phyloP scores from a whole-genome alignment of 2,888 invertebrate species.

The Coenonympha glycerion region DNA sequence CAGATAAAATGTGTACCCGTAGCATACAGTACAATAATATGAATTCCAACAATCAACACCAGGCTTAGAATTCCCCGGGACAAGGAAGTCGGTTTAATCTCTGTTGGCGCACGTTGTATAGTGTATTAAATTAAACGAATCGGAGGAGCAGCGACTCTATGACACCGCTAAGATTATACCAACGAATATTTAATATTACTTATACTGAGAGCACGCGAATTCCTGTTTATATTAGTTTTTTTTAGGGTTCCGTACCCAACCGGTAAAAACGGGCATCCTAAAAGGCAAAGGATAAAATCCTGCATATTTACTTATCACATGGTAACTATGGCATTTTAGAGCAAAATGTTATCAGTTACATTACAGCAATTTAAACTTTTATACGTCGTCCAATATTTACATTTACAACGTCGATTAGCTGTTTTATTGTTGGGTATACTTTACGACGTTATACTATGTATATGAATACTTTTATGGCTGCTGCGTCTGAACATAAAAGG shows the following conservation, averaged over 20 bases:
- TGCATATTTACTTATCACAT: too few species aligned
- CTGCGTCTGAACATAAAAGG: conserved; percentile 63
- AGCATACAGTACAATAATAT: neutral
- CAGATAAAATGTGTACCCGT: neutral
- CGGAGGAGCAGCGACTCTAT: conserved; percentile 16
- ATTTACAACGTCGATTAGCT: conserved; percentile 11
- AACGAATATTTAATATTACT: too few species aligned
- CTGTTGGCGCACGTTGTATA: conserved; percentile 27
- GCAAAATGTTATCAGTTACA: too few species aligned
- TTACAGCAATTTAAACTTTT: neutral
- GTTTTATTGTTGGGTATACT: conserved; percentile 63
- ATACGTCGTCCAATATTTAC: conserved; percentile 8
- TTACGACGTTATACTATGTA: conserved; percentile 64
- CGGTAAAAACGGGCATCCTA: too few species aligned
- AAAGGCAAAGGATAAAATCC: too few species aligned
- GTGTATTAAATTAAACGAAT: conserved; percentile 26
- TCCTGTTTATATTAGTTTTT: neutral
- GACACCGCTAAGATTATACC: conserved; percentile 18
- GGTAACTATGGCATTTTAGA: too few species aligned
- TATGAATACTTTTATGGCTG: conserved; percentile 65
- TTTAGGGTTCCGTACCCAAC: too few species aligned
- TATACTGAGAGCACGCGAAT: neutral
- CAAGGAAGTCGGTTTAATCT: conserved; percentile 23
- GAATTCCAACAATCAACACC: conserved; percentile 7
- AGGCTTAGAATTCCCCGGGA: conserved; percentile 10